These are phyloP conservation scores for Drosophila multiciliata DNA, from an alignment of 2,888 invertebrate genomes.

Conservation along the genomic window DNA sequence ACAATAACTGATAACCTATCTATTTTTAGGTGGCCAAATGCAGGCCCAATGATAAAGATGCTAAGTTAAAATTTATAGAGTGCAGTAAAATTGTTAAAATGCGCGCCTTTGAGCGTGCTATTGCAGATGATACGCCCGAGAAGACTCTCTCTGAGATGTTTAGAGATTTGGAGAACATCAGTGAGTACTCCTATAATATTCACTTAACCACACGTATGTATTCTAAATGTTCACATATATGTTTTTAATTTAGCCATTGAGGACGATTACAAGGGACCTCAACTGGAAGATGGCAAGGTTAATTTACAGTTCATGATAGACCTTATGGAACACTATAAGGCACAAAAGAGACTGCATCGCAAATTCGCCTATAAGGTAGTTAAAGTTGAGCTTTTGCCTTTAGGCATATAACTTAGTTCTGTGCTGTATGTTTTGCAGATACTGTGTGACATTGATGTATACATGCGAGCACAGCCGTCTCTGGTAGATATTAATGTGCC, in stretches of 20 bases:
- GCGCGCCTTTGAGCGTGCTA: constrained; percentile 98
- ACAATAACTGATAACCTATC: constrained; percentile 15
- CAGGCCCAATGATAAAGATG: constrained; percentile 97
- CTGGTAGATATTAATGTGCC: constrained; percentile 95
- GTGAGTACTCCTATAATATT: constrained; percentile 85
- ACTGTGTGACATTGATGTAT: constrained; percentile 94
- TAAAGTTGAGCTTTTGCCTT: not conserved
- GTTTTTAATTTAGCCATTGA: constrained; percentile 91
- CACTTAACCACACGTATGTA: not conserved
- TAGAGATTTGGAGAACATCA: constrained; percentile 94
- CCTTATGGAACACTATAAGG: constrained; percentile 95
- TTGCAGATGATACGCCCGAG: constrained; percentile 95
- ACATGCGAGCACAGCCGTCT: constrained; percentile 93
- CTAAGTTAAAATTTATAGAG: constrained; percentile 95
- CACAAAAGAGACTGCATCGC: constrained; percentile 96
- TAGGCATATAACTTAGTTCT: not conserved
- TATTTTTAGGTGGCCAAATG: constrained; percentile 92
- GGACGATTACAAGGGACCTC: constrained; percentile 96
- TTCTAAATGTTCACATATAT: not conserved
- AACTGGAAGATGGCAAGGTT: constrained; percentile 93
- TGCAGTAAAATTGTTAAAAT: constrained; percentile 98
- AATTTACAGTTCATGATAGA: constrained; percentile 95
- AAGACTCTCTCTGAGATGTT: constrained; percentile 93
- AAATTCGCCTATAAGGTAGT: constrained; percentile 98
- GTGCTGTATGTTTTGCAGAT: constrained; percentile 88